phyloP scores from a whole-genome alignment of 2,113 vertebrate genomes.

The Mixornis gularis region DNA sequence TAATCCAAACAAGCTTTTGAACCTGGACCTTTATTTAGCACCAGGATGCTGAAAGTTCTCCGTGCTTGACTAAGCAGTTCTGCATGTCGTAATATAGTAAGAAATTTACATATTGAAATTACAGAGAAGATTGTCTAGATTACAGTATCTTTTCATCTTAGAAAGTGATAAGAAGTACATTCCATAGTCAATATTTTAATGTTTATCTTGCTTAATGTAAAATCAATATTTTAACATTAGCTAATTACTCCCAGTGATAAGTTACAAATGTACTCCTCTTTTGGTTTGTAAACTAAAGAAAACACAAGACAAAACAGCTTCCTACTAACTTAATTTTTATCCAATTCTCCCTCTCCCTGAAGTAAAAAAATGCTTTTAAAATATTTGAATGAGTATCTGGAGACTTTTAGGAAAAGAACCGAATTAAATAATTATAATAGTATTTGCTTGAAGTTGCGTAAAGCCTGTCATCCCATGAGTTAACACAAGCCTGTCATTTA shows the following conservation, averaged over 20 bases:
- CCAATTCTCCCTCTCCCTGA: accelerated
- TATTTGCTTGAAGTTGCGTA: not conserved
- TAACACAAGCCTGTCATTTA: not conserved
- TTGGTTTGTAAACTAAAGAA: slow-evolving; percentile 2
- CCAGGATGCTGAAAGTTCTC: not conserved
- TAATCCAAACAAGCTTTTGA: not conserved
- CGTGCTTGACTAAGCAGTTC: not conserved
- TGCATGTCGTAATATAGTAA: not conserved
- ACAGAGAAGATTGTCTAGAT: not conserved
- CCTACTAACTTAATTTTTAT: not conserved
- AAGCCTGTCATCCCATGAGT: not conserved
- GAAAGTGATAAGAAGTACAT: slow-evolving; percentile 42
- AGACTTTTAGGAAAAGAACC: not conserved
- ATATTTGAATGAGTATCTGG: not conserved
- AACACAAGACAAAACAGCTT: not conserved
- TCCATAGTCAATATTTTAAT: slow-evolving; percentile 34
- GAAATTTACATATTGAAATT: not conserved
- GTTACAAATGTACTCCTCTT: slow-evolving; percentile 9
- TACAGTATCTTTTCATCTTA: slow-evolving; percentile 13
- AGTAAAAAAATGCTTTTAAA: not conserved
- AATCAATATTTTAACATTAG: slow-evolving; percentile 64
- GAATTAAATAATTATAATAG: not conserved
- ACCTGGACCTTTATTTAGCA: not conserved
- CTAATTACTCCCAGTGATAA: slow-evolving; percentile 52
- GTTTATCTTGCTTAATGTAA: slow-evolving; percentile 58